Evolutionary conservation across 2,797 vertebrate genomes (phyloP).

Genomic region (Oreochromis mossambicus): DNA sequence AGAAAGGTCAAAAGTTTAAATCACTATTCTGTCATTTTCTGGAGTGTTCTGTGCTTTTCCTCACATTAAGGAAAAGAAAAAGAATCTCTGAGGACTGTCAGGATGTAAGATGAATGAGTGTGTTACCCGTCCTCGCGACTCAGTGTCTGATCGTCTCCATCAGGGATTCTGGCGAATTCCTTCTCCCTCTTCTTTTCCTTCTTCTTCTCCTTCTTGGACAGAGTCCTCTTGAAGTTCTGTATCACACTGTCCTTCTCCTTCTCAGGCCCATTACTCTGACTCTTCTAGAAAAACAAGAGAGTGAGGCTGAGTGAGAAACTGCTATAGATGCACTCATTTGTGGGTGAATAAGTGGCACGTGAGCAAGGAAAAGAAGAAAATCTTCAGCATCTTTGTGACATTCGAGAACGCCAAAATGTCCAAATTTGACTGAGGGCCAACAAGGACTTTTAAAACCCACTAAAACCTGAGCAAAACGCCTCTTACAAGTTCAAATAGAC

Average conservation of each 20-base stretch:
- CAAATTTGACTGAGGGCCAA: not conserved
- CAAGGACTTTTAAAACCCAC: not conserved
- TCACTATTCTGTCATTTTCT: not conserved
- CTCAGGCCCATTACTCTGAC: slow-evolving; percentile 93
- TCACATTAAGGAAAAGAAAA: not conserved
- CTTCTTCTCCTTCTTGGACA: slow-evolving; percentile 98
- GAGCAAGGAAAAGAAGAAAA: not conserved
- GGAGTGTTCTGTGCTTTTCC: not conserved
- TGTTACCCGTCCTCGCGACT: slow-evolving; percentile 86
- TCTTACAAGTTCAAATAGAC: not conserved
- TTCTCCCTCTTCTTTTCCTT: slow-evolving; percentile 95
- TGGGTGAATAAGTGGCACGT: not conserved
- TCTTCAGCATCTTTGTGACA: not conserved
- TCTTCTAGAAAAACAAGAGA: slow-evolving; percentile 76
- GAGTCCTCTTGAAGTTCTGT: slow-evolving; percentile 95
- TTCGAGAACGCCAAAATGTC: not conserved
- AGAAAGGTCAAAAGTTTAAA: slow-evolving; percentile 16
- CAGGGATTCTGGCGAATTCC: slow-evolving; percentile 84
- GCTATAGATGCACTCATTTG: not conserved
- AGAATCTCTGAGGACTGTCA: slow-evolving; percentile 1
- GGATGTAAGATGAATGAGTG: slow-evolving; percentile 29
- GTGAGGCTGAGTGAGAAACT: not conserved
- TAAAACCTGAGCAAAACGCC: not conserved
- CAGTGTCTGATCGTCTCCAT: slow-evolving; percentile 83
- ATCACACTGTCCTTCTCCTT: slow-evolving; percentile 98